Percentiles rank a stretch among this genome's conserved stretches.
phyloP scores from a whole-genome alignment of 1,140 invertebrate species.

The Temnothorax curvispinosus region DNA sequence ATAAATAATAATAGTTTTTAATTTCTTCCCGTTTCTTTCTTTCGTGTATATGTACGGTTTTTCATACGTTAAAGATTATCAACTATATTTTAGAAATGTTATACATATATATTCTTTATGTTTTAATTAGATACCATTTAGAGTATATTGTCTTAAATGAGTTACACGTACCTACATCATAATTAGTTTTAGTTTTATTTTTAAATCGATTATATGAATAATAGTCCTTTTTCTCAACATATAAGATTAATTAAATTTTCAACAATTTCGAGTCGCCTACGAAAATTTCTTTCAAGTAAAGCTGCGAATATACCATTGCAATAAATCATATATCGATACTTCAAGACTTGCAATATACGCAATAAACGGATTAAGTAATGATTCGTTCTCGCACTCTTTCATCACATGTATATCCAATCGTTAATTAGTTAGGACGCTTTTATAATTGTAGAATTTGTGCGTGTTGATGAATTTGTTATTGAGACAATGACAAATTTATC shows the following conservation, averaged over 20 bases:
- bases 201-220: not conserved
- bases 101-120: too few species aligned
- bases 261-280: not conserved
- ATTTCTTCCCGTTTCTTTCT: not conserved
- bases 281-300: not conserved
- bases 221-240: not conserved
- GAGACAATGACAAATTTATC: not conserved
- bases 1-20: constrained; percentile 1
- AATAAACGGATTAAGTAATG: not conserved
- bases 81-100: too few species aligned
- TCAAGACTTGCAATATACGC: too few species aligned
- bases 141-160: too few species aligned
- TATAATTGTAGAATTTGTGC: not conserved
- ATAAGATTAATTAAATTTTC: not conserved
- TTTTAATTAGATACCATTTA: too few species aligned
- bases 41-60: too few species aligned
- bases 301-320: not conserved
- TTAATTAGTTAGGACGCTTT: constrained; percentile 15
- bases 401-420: not conserved
- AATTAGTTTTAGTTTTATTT: not conserved
- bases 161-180: too few species aligned
- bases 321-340: not conserved
- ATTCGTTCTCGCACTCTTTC: not conserved
- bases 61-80: too few species aligned
- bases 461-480: constrained; percentile 17